Conservation (phyloP, 30 jellyfish, hydroid and myxozoan genomes). For the Sanderia malayensis region DNA sequence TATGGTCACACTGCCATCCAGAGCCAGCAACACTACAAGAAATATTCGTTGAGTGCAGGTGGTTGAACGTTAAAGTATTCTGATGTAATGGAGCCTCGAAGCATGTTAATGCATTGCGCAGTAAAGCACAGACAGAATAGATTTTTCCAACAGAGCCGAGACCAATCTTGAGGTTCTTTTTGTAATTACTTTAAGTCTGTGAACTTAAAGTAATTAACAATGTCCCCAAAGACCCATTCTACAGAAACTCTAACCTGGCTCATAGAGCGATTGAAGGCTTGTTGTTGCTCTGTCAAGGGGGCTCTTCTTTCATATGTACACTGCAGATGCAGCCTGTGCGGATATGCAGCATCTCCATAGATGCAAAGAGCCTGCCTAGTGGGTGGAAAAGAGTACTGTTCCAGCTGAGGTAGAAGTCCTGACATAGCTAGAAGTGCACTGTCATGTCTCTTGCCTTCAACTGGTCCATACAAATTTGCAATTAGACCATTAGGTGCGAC, state of each 20-base stretch:
- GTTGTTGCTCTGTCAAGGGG: neutral
- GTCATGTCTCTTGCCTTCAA: too few species aligned
- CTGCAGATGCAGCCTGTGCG: neutral
- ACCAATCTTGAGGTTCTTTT: too few species aligned
- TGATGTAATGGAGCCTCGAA: slow-evolving; percentile 53
- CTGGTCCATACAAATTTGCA: neutral
- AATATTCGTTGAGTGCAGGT: slow-evolving; percentile 33
- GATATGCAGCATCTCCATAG: too few species aligned
- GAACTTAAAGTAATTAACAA: too few species aligned
- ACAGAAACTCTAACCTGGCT: neutral
- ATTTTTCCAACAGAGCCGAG: slow-evolving; percentile 53
- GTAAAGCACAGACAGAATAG: slow-evolving; percentile 16
- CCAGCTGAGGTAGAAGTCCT: neutral
- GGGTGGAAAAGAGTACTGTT: neutral
- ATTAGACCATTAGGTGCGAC: neutral
- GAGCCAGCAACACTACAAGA: too few species aligned
- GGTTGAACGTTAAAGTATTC: slow-evolving; percentile 42
- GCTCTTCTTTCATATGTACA: slow-evolving; percentile 7
- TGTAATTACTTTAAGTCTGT: too few species aligned
- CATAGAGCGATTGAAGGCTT: neutral
- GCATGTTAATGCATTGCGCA: too few species aligned
- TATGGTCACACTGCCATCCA: too few species aligned
- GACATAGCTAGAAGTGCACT: too few species aligned
- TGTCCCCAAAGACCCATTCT: too few species aligned
- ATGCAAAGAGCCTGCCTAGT: slow-evolving; percentile 5